Evolutionary conservation across 2,888 invertebrate genomes (phyloP).

Genomic region (Muschampia plurimacula): DNA sequence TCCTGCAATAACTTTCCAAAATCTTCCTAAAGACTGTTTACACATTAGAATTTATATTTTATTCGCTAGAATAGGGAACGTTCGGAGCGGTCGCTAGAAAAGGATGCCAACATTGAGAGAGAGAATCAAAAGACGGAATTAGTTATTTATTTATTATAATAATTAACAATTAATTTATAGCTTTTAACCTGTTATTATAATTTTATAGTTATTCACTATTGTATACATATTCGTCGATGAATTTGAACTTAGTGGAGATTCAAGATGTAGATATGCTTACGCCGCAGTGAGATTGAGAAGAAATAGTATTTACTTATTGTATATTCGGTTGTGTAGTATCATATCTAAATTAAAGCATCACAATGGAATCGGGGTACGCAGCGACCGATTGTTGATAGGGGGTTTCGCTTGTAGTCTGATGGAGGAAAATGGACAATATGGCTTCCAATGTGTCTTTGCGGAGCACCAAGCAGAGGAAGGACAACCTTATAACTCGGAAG

Average conservation of each 20-base stretch:
- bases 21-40: slow-evolving; percentile 82
- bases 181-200: slow-evolving; percentile 61
- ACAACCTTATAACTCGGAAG: slow-evolving; percentile 80
- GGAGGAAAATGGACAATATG: slow-evolving; percentile 80
- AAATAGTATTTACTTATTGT: slow-evolving; percentile 41
- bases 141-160: slow-evolving; percentile 73
- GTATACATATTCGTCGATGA: slow-evolving; percentile 37
- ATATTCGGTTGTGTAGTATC: slow-evolving; percentile 48
- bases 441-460: slow-evolving; percentile 76
- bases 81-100: slow-evolving; percentile 56
- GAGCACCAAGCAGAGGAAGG: slow-evolving; percentile 77
- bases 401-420: slow-evolving; percentile 54
- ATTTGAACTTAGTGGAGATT: slow-evolving; percentile 27
- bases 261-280: slow-evolving; percentile 38
- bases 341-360: slow-evolving; percentile 46
- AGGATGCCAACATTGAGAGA: slow-evolving; percentile 79
- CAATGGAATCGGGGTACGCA: slow-evolving; percentile 47
- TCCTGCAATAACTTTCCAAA: slow-evolving; percentile 80
- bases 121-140: slow-evolving; percentile 83
- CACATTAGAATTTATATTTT: slow-evolving; percentile 64
- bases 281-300: slow-evolving; percentile 45
- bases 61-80: slow-evolving; percentile 63
- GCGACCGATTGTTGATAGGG: slow-evolving; percentile 41
- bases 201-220: slow-evolving; percentile 55
- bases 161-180: slow-evolving; percentile 57